phyloP scores from a whole-genome alignment of 1,140 invertebrate species.

The Drosophila pseudoananassae region DNA sequence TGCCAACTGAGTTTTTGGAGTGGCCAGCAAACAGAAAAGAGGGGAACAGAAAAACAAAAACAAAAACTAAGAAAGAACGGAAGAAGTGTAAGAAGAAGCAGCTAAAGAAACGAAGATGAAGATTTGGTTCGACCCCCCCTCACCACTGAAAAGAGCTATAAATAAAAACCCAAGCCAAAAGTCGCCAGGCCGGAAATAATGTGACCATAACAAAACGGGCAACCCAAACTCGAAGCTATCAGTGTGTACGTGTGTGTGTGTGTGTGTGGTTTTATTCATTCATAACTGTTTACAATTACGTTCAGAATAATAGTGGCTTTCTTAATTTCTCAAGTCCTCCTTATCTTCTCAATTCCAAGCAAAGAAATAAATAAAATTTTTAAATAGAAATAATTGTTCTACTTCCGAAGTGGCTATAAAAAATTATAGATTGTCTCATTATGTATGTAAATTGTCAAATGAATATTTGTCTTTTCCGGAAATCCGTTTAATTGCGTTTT shows the following conservation, averaged over 20 bases:
- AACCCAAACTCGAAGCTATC: constrained; percentile 18
- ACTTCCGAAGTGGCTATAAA: neutral
- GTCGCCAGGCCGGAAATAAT: constrained; percentile 71
- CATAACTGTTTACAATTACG: constrained; percentile 61
- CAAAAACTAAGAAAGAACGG: constrained; percentile 3
- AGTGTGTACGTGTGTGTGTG: neutral
- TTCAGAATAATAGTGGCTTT: constrained; percentile 3
- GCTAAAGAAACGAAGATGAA: constrained; percentile 9
- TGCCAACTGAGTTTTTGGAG: constrained; percentile 55
- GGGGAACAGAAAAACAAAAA: neutral
- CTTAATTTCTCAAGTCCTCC: neutral
- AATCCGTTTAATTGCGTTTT: constrained; percentile 36
- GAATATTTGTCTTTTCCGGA: constrained; percentile 13
- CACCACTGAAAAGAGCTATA: constrained; percentile 40
- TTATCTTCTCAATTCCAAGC: neutral
- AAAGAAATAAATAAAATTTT: neutral
- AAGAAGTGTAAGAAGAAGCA: constrained; percentile 17
- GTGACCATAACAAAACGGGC: constrained; percentile 63
- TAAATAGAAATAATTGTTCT: neutral
- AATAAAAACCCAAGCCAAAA: constrained; percentile 54
- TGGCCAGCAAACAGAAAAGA: constrained; percentile 24
- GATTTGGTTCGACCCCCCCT: constrained; percentile 11
- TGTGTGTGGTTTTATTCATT: constrained; percentile 54
- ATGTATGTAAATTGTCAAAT: neutral
- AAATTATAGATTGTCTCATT: neutral